Evolutionary conservation across 2,113 vertebrate species (phyloP).

Genomic region (Chlamydotis undulata): DNA sequence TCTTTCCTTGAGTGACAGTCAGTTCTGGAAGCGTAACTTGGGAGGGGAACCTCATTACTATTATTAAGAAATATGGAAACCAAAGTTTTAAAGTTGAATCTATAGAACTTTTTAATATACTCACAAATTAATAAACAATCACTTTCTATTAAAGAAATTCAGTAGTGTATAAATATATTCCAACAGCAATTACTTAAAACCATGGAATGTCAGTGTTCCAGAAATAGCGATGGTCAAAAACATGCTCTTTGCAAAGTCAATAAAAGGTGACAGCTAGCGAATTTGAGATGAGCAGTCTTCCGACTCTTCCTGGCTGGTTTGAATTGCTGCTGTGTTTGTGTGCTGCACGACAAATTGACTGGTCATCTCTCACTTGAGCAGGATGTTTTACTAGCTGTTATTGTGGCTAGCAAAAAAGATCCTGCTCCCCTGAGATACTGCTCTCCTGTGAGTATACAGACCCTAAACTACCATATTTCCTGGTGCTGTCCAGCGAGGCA

Average conservation of each 20-base stretch:
- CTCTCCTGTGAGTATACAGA: background rate
- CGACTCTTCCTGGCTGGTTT: background rate
- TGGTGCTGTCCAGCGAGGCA: background rate
- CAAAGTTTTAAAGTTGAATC: background rate
- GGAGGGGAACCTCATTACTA: background rate
- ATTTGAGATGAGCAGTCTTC: background rate
- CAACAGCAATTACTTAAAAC: background rate
- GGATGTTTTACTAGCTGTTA: background rate
- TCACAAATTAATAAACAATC: background rate
- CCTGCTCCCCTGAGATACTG: background rate
- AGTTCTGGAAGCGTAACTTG: background rate
- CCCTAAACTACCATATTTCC: background rate
- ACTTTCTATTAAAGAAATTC: background rate
- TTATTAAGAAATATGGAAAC: background rate
- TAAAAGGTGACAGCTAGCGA: background rate
- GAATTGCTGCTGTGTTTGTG: background rate
- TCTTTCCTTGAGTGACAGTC: background rate
- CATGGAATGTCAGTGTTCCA: background rate
- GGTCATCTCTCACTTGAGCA: background rate
- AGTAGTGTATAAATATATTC: background rate
- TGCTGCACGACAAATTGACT: background rate
- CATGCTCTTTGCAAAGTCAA: background rate
- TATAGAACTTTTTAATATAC: background rate
- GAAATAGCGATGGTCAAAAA: background rate
- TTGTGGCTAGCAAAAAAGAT: background rate